phyloP scores from a whole-genome alignment of 2,113 vertebrate species.

The Carassius auratus region DNA sequence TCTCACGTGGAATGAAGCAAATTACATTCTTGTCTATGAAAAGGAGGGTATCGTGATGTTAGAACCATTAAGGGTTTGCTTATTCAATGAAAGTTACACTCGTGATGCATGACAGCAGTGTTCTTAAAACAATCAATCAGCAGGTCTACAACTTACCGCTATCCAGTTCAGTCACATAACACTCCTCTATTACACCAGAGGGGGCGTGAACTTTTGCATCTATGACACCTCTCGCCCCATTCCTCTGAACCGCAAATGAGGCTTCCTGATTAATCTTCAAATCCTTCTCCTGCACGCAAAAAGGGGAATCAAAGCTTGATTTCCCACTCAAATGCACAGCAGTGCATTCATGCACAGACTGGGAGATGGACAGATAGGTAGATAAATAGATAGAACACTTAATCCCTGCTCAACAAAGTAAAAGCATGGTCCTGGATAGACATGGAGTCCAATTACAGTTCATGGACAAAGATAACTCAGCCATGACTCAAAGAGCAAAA shows the following conservation, averaged over 20 bases:
- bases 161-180: conserved; percentile 91
- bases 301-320: conserved; percentile 14
- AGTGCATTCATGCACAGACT: not conserved
- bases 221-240: conserved; percentile 85
- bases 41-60: not conserved
- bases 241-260: conserved; percentile 91
- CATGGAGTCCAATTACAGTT: conserved; percentile 62
- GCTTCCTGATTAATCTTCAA: conserved; percentile 92
- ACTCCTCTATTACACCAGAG: conserved; percentile 88
- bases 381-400: conserved; percentile 22
- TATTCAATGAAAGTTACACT: not conserved
- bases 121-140: not conserved
- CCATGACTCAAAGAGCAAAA: not conserved
- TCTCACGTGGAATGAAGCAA: conserved; percentile 93
- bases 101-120: not conserved
- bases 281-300: conserved; percentile 84
- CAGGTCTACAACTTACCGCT: conserved; percentile 75
- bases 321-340: not conserved
- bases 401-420: conserved; percentile 62
- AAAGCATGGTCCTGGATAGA: conserved; percentile 51
- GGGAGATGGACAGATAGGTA: not conserved
- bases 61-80: not conserved
- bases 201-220: conserved; percentile 92
- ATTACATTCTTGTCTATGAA: conserved; percentile 87
- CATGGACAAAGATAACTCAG: conserved; percentile 57